These are phyloP conservation scores for Dufourea novaeangliae DNA, from an alignment of 1,140 invertebrate species.

Conservation along the genomic window DNA sequence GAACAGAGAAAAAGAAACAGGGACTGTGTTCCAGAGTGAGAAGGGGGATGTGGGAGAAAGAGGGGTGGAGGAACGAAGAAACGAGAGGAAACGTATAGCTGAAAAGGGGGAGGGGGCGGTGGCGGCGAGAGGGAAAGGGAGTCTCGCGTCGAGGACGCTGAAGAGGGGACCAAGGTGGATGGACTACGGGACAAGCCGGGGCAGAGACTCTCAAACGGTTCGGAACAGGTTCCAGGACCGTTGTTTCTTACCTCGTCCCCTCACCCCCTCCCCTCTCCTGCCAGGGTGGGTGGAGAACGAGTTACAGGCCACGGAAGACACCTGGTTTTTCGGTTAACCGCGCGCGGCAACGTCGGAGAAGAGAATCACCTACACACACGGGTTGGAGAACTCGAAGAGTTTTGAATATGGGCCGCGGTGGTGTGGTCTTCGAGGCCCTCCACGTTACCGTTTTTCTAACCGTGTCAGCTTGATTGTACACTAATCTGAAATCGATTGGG, in stretches of 20 bases:
- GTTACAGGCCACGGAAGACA: constrained; percentile 74
- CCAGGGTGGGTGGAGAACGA: constrained; percentile 72
- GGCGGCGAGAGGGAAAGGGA: constrained; percentile 41
- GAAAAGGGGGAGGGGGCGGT: constrained; percentile 36
- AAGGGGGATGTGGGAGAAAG: not conserved
- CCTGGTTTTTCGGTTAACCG: constrained; percentile 72
- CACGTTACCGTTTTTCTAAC: no score
- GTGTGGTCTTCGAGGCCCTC: not conserved
- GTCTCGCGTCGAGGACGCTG: constrained; percentile 37
- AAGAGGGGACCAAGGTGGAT: constrained; percentile 51
- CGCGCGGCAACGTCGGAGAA: constrained; percentile 68
- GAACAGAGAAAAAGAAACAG: not conserved
- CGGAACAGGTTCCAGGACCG: constrained; percentile 74
- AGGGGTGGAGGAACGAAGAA: not conserved
- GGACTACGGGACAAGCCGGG: constrained; percentile 62
- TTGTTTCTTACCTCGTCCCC: constrained; percentile 67
- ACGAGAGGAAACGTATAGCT: not conserved
- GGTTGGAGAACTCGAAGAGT: not conserved
- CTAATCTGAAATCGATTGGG: no score
- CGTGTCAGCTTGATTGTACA: no score
- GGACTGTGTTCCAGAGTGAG: not conserved
- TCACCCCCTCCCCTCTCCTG: constrained; percentile 47
- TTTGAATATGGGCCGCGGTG: constrained; percentile 37
- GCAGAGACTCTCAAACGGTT: constrained; percentile 73
- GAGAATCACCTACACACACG: not conserved